Percentiles rank a stretch among this genome's conserved stretches.
Conservation (phyloP, 2,888 invertebrate genomes). For the Zele albiditarsus region DNA sequence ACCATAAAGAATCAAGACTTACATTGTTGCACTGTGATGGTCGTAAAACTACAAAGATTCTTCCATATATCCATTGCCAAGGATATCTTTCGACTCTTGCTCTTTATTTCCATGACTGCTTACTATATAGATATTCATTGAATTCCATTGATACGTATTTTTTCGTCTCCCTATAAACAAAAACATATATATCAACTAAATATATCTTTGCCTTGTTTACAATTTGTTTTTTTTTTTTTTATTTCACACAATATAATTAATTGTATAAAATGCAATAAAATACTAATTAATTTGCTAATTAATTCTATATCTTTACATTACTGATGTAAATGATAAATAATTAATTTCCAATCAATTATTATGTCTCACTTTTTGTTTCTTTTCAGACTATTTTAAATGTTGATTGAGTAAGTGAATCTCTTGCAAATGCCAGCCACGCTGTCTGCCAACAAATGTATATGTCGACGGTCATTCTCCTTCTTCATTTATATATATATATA, state of each 20-base stretch:
- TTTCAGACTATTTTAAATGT: neutral
- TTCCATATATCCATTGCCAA: slow-evolving; percentile 57
- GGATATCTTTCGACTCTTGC: slow-evolving; percentile 43
- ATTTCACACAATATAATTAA: no score
- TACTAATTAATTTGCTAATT: no score
- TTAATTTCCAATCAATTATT: neutral
- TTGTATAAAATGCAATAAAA: no score
- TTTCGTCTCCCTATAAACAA: slow-evolving; percentile 43
- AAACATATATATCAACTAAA: neutral
- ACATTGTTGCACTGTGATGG: slow-evolving; percentile 65
- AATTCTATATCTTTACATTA: no score
- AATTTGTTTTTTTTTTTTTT: no score
- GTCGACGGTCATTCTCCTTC: slow-evolving; percentile 41
- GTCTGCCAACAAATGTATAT: slow-evolving; percentile 55
- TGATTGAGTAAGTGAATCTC: slow-evolving; percentile 51
- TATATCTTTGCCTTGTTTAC: no score
- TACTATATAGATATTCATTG: neutral
- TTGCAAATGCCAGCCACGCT: slow-evolving; percentile 60
- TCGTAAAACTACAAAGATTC: slow-evolving; percentile 57
- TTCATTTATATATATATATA: slow-evolving; percentile 27
- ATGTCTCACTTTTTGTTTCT: neutral
- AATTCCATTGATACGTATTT: slow-evolving; percentile 44
- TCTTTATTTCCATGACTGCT: slow-evolving; percentile 45
- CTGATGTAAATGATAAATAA: neutral
- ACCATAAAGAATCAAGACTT: slow-evolving; percentile 71